These are phyloP conservation scores for Abrostola tripartita DNA, from an alignment of 2,888 invertebrate genomes.

Conservation along the genomic window DNA sequence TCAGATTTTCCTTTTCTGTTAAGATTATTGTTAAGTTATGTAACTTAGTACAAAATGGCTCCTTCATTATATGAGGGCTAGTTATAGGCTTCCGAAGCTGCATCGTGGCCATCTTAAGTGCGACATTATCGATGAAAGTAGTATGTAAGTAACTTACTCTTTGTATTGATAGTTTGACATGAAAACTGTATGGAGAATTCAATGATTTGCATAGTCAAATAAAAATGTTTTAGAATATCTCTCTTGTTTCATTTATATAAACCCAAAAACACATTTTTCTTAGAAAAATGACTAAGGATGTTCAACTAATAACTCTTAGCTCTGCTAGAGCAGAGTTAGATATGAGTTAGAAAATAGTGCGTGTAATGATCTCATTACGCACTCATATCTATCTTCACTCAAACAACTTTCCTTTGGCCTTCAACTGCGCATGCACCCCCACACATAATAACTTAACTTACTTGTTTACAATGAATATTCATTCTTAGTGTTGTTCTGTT, in stretches of 20 bases:
- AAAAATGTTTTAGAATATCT: constrained; percentile 82
- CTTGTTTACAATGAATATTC: too few relatives aligned
- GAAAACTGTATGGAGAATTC: constrained; percentile 76
- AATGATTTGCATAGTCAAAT: constrained; percentile 83
- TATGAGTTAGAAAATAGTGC: too few relatives aligned
- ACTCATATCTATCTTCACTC: too few relatives aligned
- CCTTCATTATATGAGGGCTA: constrained; percentile 70
- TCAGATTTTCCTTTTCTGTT: constrained; percentile 66
- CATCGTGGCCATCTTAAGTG: constrained; percentile 84
- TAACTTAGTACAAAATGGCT: constrained; percentile 84
- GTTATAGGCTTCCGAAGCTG: constrained; percentile 78
- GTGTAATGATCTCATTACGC: too few relatives aligned
- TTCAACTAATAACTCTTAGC: neutral
- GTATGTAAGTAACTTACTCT: constrained; percentile 77
- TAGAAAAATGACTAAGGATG: neutral
- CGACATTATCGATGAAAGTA: constrained; percentile 78
- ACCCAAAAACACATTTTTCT: neutral
- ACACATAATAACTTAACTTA: too few relatives aligned
- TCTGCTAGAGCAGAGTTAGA: too few relatives aligned
- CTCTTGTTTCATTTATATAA: constrained; percentile 40
- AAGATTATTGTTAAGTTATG: constrained; percentile 72
- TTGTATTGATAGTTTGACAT: constrained; percentile 77
- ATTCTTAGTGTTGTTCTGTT: neutral
- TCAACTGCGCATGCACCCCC: too few relatives aligned
- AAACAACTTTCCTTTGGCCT: too few relatives aligned